Conservation (phyloP, 2,797 vertebrate species). For the Acestrorhynchus altus region DNA sequence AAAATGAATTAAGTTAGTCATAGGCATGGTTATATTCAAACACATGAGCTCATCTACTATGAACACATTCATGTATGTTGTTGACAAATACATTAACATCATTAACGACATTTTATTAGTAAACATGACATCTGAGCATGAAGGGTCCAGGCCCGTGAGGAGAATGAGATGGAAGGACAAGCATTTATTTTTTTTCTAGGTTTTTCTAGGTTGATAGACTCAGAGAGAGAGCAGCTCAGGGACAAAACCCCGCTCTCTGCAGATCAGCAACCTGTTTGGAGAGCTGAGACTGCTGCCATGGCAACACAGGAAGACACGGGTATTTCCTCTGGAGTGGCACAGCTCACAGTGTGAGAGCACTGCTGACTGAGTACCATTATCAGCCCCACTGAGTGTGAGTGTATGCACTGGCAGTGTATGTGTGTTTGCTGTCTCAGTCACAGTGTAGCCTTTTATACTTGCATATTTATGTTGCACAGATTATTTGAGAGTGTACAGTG, state of each 20-base stretch:
- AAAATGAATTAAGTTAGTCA: too few relatives aligned
- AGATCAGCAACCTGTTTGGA: conserved; percentile 74
- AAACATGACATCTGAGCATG: not conserved
- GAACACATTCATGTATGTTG: too few relatives aligned
- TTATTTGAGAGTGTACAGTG: not conserved
- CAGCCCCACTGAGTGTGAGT: conserved; percentile 69
- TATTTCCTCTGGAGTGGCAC: conserved; percentile 61
- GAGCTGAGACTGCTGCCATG: conserved; percentile 75
- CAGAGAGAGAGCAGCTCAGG: conserved; percentile 64
- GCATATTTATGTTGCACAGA: not conserved
- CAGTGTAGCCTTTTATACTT: conserved; percentile 6
- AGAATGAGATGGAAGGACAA: not conserved
- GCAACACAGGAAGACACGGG: conserved; percentile 74
- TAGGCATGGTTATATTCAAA: too few relatives aligned
- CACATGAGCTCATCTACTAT: too few relatives aligned
- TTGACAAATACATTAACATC: too few relatives aligned
- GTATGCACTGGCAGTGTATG: conserved; percentile 57
- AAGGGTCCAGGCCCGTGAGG: not conserved
- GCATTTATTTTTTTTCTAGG: not conserved
- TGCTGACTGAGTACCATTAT: conserved; percentile 59
- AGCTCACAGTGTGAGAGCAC: conserved; percentile 59
- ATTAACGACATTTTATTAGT: too few relatives aligned
- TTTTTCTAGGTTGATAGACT: conserved; percentile 17
- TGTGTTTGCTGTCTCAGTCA: not conserved
- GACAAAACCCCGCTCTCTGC: conserved; percentile 68